Conservation (phyloP, 2,797 vertebrate species). For the Acanthis flammea region DNA sequence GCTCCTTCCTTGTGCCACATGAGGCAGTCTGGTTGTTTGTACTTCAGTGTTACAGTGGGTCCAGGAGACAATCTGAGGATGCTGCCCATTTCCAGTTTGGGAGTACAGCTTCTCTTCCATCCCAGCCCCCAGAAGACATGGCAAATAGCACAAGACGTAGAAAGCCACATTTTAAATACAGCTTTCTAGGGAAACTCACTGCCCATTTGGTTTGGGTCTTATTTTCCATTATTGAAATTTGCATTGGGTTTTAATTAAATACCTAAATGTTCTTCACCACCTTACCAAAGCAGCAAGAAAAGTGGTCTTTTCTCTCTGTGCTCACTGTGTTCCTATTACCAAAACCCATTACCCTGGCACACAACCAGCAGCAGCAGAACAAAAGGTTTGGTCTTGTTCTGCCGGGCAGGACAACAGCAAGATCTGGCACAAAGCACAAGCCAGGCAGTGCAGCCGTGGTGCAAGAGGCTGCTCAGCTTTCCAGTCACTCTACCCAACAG, state of each 20-base stretch:
- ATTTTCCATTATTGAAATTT: background rate
- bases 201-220: background rate
- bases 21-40: background rate
- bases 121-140: background rate
- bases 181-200: background rate
- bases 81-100: background rate
- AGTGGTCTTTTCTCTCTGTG: background rate
- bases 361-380: background rate
- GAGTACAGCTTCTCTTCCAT: background rate
- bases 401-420: accelerated
- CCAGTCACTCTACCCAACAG: background rate
- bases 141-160: background rate
- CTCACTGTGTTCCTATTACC: background rate
- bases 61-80: background rate
- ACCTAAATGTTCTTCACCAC: background rate
- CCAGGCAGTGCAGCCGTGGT: accelerated
- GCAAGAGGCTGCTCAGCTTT: background rate
- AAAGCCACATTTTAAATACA: background rate
- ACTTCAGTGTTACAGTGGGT: background rate
- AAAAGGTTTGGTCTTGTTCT: background rate
- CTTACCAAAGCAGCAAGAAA: background rate
- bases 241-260: background rate
- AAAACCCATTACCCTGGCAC: background rate
- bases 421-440: background rate
- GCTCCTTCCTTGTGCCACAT: background rate